Conservation (phyloP, 2,113 vertebrate genomes). For the Nothocercus nigrocapillus region DNA sequence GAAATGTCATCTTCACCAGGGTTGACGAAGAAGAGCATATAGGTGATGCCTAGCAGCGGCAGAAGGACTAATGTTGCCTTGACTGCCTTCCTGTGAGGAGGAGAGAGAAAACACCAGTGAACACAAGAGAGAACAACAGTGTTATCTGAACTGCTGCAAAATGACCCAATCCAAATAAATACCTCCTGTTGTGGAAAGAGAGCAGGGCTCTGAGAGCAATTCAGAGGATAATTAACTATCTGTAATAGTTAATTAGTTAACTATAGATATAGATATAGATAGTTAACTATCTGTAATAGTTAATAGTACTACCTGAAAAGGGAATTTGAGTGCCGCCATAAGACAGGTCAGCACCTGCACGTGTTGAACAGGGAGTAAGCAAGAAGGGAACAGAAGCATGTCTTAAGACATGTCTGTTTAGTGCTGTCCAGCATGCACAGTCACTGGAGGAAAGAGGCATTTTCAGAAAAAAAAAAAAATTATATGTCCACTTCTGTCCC, state of each 20-base stretch:
- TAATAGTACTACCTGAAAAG: background rate
- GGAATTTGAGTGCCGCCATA: background rate
- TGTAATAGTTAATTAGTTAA: too few relatives aligned
- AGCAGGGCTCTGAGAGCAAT: background rate
- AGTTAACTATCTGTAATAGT: background rate
- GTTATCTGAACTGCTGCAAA: background rate
- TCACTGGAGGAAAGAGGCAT: background rate
- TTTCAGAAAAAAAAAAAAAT: background rate
- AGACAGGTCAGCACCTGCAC: background rate
- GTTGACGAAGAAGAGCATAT: slow-evolving; percentile 98
- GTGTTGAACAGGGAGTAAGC: background rate
- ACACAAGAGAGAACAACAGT: background rate
- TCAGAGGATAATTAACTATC: background rate
- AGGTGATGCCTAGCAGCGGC: slow-evolving; percentile 95
- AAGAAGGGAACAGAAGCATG: background rate
- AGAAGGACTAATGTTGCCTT: slow-evolving; percentile 95
- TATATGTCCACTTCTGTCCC: background rate
- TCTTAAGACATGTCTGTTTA: background rate
- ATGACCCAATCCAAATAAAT: background rate
- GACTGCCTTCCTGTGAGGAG: slow-evolving; percentile 89
- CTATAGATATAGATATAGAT: too few relatives aligned
- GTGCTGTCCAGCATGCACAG: background rate
- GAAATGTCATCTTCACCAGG: slow-evolving; percentile 96
- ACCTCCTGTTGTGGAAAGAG: background rate
- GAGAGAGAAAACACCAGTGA: background rate